A percentile compares a stretch with the other conserved stretches of the same genome.
phyloP scores from a whole-genome alignment of 2,888 invertebrate genomes.

The Phragmatobia fuliginosa region DNA sequence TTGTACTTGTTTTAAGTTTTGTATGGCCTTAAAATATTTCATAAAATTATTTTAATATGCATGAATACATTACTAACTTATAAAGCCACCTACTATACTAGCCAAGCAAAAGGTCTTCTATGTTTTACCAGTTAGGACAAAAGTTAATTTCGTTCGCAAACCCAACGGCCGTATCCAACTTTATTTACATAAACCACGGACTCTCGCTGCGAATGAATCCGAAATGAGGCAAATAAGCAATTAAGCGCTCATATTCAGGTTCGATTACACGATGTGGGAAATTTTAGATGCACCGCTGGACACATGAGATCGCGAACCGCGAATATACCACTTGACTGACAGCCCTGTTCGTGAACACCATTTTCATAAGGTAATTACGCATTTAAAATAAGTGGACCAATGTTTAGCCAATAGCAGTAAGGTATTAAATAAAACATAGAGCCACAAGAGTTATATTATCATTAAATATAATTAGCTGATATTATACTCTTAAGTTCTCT shows the following conservation, averaged over 20 bases:
- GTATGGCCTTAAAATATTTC: neutral
- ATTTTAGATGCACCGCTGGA: constrained; percentile 70
- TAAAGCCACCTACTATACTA: neutral
- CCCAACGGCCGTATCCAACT: constrained; percentile 46
- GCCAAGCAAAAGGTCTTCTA: constrained; percentile 16
- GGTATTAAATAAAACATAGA: neutral
- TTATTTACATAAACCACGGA: constrained; percentile 56
- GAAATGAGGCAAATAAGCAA: constrained; percentile 85
- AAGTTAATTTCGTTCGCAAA: constrained; percentile 50
- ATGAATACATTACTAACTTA: neutral
- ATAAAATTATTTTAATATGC: neutral
- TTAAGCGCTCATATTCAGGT: constrained; percentile 78
- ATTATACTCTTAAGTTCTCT: neutral
- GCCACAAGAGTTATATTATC: neutral
- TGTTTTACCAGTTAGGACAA: constrained; percentile 30
- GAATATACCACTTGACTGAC: constrained; percentile 36
- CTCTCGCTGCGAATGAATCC: constrained; percentile 70
- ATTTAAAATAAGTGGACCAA: constrained; percentile 30
- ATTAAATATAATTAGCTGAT: neutral
- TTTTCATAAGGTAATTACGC: constrained; percentile 36
- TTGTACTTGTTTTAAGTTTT: neutral
- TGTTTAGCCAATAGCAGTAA: constrained; percentile 3
- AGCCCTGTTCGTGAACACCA: constrained; percentile 33
- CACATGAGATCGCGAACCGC: constrained; percentile 43
- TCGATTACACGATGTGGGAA: constrained; percentile 75